Base-by-base conservation (phyloP, 1,140 invertebrate species). In the Cylas formicarius region DNA sequence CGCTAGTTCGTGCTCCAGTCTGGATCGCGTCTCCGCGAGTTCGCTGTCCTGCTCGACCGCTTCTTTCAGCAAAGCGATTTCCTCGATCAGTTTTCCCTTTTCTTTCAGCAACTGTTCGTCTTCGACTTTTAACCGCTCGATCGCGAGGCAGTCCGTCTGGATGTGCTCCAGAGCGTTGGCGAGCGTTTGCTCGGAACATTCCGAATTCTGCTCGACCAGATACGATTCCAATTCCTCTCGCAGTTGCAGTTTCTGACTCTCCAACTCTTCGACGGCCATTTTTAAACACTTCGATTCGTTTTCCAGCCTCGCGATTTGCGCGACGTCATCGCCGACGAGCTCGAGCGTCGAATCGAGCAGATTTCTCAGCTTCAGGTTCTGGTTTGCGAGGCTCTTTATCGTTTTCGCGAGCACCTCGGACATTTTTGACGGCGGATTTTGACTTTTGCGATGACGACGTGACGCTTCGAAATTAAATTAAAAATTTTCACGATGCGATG, bases 401-500 rank as follows among this genome's bases (percentile, higher is more conserved):
- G 23, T 20, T 14, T 24, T 43, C 4, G 23, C 23, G 2, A 43
- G 24, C 2, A 21, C 24, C 5, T 48, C 46, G 4, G 39, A 43
- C 46, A 48, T 48, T 21, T 31, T 36, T n/a, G 17, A 31, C 40
- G 3, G 16, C 8, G 9, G 34, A 42, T 22, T 42, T 42, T 39
- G 37, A 2, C n/a, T 13, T 0, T 36, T 3, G n/a, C 21, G 20
- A 8, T 39, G 8, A 39, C 9, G 8, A 1, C 18, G 37, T 13
- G 11, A 39, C 3, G 23, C 2, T 39, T 21, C 17, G 19, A 16
- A 3, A n/a, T n/a, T n/a, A n/a, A n/a, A n/a, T n/a, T n/a, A n/a
- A 26, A 9, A 38, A 38, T 44, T 50, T 27, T 36, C 20, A 20
- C 18, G 36, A 33, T 17, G 28, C 19, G 18, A 53, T 53, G 46